Conservation (phyloP, 2,888 invertebrate genomes). For the Ditula angustiorana region DNA sequence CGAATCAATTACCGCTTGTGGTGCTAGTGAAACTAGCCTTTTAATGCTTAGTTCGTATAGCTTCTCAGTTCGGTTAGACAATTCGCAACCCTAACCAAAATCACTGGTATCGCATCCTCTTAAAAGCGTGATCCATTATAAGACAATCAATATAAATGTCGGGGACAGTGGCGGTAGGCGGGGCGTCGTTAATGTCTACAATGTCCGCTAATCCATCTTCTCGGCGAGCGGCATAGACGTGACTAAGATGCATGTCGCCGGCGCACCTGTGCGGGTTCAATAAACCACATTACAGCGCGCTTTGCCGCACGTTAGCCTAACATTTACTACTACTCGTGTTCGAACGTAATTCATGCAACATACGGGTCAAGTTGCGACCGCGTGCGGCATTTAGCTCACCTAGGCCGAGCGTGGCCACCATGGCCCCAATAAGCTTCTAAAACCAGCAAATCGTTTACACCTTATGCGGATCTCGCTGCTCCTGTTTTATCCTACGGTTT, state of each 20-base stretch:
- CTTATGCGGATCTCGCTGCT: slow-evolving; percentile 21
- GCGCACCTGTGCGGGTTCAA: slow-evolving; percentile 59
- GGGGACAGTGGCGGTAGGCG: slow-evolving; percentile 24
- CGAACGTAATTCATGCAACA: slow-evolving; percentile 8
- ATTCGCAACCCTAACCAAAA: too few species aligned
- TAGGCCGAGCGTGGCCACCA: not conserved
- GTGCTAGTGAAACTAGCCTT: too few species aligned
- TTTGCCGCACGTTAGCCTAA: slow-evolving; percentile 4
- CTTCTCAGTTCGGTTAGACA: too few species aligned
- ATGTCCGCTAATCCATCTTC: slow-evolving; percentile 65
- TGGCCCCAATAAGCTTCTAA: too few species aligned
- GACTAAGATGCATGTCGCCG: slow-evolving; percentile 64
- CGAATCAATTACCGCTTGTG: too few species aligned
- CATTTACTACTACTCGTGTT: slow-evolving; percentile 1
- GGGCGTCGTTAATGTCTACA: slow-evolving; percentile 51
- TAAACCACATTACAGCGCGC: slow-evolving; percentile 47
- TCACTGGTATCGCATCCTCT: too few species aligned
- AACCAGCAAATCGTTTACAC: slow-evolving; percentile 23
- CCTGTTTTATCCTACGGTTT: slow-evolving; percentile 18
- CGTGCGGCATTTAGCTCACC: slow-evolving; percentile 1
- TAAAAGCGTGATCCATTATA: slow-evolving; percentile 17
- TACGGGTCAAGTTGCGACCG: slow-evolving; percentile 16
- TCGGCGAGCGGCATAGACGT: slow-evolving; percentile 50
- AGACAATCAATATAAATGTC: slow-evolving; percentile 28
- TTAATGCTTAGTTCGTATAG: too few species aligned